These are phyloP conservation scores for Heliconius nattereri DNA, from an alignment of 1,140 invertebrate genomes.

Conservation along the genomic window DNA sequence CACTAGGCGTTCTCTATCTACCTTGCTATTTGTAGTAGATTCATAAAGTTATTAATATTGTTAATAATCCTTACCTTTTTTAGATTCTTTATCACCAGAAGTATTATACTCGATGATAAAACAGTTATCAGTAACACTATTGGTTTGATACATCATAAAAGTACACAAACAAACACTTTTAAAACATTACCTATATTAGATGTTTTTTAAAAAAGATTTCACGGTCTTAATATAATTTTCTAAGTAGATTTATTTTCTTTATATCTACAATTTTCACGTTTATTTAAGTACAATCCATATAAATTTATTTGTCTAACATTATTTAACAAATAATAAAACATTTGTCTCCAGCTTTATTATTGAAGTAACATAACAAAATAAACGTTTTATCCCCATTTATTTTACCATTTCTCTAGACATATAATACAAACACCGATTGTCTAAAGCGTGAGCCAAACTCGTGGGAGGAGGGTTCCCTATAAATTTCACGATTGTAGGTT, in stretches of 20 bases:
- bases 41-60: background rate
- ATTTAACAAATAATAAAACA: background rate
- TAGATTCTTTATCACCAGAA: background rate
- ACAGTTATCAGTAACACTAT: background rate
- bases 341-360: background rate
- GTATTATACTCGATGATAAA: background rate
- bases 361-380: background rate
- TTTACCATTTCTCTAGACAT: background rate
- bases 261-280: too few species aligned
- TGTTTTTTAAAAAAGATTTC: too few species aligned
- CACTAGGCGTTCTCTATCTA: background rate
- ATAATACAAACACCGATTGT: background rate
- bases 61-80: background rate
- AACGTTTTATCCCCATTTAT: background rate
- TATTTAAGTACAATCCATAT: too few species aligned
- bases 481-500: too few species aligned
- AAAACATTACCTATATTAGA: too few species aligned
- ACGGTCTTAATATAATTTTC: too few species aligned
- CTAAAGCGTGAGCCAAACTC: too few species aligned
- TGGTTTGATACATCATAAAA: background rate
- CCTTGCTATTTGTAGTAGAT: background rate
- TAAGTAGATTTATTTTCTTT: too few species aligned
- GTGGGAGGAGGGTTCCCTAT: too few species aligned
- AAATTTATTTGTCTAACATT: background rate
- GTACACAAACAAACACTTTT: too few species aligned